phyloP scores from a whole-genome alignment of 2,113 vertebrate genomes.

The Rattus norvegicus region DNA sequence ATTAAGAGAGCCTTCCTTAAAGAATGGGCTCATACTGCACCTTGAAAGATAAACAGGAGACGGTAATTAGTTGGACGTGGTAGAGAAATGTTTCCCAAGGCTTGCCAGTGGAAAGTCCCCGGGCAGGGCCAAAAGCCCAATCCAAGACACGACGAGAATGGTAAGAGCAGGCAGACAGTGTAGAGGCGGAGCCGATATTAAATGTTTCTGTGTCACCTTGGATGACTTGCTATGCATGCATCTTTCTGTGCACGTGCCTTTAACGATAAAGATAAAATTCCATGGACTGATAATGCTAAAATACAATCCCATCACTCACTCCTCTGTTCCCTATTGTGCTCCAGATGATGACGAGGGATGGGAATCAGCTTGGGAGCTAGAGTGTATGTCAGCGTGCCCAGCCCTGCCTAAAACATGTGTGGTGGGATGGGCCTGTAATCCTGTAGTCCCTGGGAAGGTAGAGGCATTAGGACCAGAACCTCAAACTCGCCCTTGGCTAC shows the following conservation, averaged over 20 bases:
- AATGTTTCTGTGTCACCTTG: background rate
- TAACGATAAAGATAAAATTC: background rate
- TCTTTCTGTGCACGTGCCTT: background rate
- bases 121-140: background rate
- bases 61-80: background rate
- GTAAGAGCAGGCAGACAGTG: background rate
- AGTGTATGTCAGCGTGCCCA: too few species aligned
- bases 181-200: accelerated
- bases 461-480: background rate
- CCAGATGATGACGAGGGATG: background rate
- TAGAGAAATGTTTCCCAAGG: background rate
- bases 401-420: background rate
- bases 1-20: background rate
- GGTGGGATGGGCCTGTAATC: background rate
- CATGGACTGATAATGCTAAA: background rate
- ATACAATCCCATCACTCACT: background rate
- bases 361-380: background rate
- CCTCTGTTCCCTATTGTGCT: background rate
- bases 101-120: background rate
- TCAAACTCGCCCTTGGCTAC: background rate
- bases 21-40: background rate
- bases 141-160: background rate
- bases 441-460: background rate
- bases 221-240: background rate
- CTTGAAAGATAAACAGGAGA: background rate